These are phyloP conservation scores for Bradysia coprophila DNA, from an alignment of 1,140 invertebrate species.

Conservation along the genomic window DNA sequence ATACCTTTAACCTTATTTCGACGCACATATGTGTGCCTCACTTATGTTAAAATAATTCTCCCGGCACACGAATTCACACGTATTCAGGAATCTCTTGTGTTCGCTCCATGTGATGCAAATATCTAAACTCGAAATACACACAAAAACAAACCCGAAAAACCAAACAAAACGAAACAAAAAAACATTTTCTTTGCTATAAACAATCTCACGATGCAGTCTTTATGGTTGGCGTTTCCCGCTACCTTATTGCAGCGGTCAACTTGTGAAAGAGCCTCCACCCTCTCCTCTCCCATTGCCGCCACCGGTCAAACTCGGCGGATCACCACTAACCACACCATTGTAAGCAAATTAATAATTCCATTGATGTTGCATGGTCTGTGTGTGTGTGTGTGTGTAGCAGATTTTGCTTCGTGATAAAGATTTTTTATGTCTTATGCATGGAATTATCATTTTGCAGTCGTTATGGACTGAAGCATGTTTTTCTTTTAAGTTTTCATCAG, in stretches of 20 bases:
- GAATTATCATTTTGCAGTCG: no score
- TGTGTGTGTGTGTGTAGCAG: no score
- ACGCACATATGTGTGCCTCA: no score
- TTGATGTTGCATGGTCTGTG: not conserved
- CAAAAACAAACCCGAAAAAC: no score
- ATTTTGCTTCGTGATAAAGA: no score
- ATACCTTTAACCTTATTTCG: no score
- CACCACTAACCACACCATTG: conserved; percentile 43
- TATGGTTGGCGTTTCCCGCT: conserved; percentile 84
- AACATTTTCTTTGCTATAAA: not conserved
- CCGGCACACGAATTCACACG: no score
- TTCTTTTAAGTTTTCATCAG: not conserved
- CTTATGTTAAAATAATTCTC: no score
- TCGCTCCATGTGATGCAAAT: no score
- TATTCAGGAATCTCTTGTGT: no score
- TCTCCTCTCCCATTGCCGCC: conserved; percentile 54
- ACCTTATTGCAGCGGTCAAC: conserved; percentile 71
- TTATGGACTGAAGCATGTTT: not conserved
- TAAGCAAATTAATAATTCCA: conserved; percentile 31
- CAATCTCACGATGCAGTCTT: conserved; percentile 46
- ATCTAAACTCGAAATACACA: no score
- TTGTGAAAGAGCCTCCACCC: conserved; percentile 52
- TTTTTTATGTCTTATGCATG: no score
- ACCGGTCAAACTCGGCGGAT: conserved; percentile 48
- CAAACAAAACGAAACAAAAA: not conserved